These are phyloP conservation scores for Sinonovacula constricta DNA, from an alignment of 1,140 invertebrate genomes.

Conservation along the genomic window DNA sequence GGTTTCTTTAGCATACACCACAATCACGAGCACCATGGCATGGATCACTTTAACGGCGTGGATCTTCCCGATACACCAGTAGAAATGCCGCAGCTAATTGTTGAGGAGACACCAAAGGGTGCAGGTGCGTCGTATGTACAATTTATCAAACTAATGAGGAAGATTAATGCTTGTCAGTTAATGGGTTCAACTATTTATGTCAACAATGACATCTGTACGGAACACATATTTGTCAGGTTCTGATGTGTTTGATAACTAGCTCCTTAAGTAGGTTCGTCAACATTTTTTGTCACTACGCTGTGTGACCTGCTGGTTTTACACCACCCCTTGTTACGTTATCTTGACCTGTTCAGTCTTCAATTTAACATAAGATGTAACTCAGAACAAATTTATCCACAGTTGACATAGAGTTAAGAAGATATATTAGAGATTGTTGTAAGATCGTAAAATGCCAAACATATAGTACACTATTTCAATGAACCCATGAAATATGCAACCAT, in stretches of 20 bases:
- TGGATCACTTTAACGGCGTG: conserved; percentile 6
- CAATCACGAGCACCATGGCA: neutral
- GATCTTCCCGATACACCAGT: conserved; percentile 30
- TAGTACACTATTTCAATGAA: no score
- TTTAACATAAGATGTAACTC: no score
- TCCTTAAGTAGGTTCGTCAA: neutral
- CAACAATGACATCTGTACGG: neutral
- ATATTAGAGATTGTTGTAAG: no score
- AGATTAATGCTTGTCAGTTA: neutral
- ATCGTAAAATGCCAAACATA: no score
- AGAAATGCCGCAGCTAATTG: conserved; percentile 27
- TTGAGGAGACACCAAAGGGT: conserved; percentile 24
- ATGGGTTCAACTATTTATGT: neutral
- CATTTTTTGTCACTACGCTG: neutral
- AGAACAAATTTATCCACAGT: no score
- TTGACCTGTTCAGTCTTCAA: no score
- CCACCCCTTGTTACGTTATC: no score
- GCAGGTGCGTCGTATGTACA: conserved; percentile 1
- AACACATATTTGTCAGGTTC: neutral
- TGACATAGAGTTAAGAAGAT: no score
- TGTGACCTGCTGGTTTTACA: neutral
- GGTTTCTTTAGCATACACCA: no score
- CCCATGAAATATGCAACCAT: no score
- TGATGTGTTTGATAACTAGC: neutral
- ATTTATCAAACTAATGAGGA: neutral